Base-by-base conservation (phyloP, 2,888 invertebrate species). In the Cryptocephalus primarius region DNA sequence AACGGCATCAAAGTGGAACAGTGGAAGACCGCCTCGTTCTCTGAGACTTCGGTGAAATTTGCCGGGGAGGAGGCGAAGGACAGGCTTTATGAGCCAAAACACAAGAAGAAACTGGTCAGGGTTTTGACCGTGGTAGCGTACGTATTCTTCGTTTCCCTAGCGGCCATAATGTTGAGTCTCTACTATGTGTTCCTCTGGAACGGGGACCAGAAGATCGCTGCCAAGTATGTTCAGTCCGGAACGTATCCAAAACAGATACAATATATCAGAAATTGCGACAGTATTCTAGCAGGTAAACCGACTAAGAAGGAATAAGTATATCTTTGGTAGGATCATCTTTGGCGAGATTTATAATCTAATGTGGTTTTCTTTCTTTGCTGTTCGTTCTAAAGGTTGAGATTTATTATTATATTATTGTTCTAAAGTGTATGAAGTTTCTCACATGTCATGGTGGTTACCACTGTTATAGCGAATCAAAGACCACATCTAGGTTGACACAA, bases 101-200 rank as follows among this genome's bases (percentile, higher is more conserved):
- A 85, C 63, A 84, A 85, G 69, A 87, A 88, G 71, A 91, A 93
- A 74, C 80, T 86, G 71, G 83, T 93, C 54, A 81, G 93, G 55
- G 87, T 94, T 59, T 78, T 94, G 63, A 94, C 94, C 14, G 94
- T 95, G 56, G 79, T 93, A 61, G 88, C 92, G 44, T 95, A 95
- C 73, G 85, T 94, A 56, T 84, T 94, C 70, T 88, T 90, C 68
- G 94, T 95, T 59, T 94, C 93, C 40, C 76, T 93, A 63, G 93
- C 92, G 13, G 94, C 93, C 44, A 91, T 93, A 62, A 87, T 93
- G 76, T 77, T 95, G 55, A 92, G 92, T 10, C 78, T 92, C 44
- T 95, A 94, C 75, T 95, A 95, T 75, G 85, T 90, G 60, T 88
- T 93, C 73, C 80, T 94, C 68, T 94, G 94, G 93, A 85, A 90